Evolutionary conservation across 2,113 vertebrate genomes (phyloP).

Genomic region (Campylomormyrus numenius): DNA sequence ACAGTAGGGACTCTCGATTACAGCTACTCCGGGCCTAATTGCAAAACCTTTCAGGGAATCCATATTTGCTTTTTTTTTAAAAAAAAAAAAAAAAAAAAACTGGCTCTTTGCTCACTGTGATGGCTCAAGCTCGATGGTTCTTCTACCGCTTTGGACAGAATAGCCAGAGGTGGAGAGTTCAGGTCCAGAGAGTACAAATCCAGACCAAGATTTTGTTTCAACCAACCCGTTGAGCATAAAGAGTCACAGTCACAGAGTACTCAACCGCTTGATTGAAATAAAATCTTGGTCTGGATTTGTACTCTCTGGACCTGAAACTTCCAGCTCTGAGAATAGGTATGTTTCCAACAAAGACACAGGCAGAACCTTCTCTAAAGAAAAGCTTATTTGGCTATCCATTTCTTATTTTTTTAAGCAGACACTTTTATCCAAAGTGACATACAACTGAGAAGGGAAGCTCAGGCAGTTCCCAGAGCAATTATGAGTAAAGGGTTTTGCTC

Average conservation of each 20-base stretch:
- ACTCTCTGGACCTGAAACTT: too few relatives aligned
- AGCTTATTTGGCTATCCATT: neutral
- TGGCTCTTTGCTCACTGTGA: neutral
- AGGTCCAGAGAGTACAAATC: too few relatives aligned
- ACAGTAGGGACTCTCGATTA: neutral
- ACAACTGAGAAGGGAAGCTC: too few relatives aligned
- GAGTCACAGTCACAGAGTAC: too few relatives aligned
- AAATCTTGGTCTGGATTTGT: too few relatives aligned
- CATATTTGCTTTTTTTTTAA: neutral
- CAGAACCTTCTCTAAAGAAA: neutral
- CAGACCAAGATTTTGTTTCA: too few relatives aligned
- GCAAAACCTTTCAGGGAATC: slow-evolving; percentile 5
- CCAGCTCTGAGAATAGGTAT: neutral
- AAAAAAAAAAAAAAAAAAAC: neutral
- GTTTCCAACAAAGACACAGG: neutral
- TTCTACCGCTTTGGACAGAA: neutral
- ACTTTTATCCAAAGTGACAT: neutral
- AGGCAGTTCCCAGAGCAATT: too few relatives aligned
- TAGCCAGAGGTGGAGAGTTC: neutral
- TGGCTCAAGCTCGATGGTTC: neutral
- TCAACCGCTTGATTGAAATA: too few relatives aligned
- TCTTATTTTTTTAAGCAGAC: neutral
- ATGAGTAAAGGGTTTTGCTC: too few relatives aligned
- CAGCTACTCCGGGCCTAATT: neutral
- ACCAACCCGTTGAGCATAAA: too few relatives aligned